Base-by-base conservation (phyloP, 2,888 invertebrate species). In the Psylliodes chrysocephalus region DNA sequence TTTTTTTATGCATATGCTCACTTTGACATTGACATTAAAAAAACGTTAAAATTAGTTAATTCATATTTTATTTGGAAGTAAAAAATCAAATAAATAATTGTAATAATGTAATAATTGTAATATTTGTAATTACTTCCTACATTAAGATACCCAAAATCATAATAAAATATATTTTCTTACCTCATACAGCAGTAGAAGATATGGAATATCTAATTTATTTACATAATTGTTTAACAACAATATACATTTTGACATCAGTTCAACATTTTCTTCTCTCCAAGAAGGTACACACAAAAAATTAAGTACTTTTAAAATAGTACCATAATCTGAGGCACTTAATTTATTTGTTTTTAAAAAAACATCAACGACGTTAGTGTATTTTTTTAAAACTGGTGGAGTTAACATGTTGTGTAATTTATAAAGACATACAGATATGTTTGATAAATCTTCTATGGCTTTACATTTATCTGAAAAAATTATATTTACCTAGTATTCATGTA, bases 341-440 rank as follows among this genome's bases (percentile, higher is more conserved):
- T 70, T 64, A 3, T 78, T 75, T 0, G 64, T 65, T 0, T 77
- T 68, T 25, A 86, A 67, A 12, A 85, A 68, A 14, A 78, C 44
- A 0, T 68, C 44, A 0, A 84, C 72, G 71, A 82, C 82, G 0
- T 56, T 33, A 68, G 81, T 83, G 67, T 82, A 86, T 7, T 66
- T 67, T 0, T 75, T 42, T 12, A 86, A 68, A 7, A 79, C 69
- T n/a, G 83, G 80, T 0, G 70, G 51, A 7, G 78, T 76, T n/a
- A 86, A 73, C 0, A 86, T 65, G 22, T 76, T 67, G 62, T 82
- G 77, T 1, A 85, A 59, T 62, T 83, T 82, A 28, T 81, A 80
- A 44, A 87, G 70, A 71, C 86, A 85, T 6, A 83, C 81, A 17
- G 85, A 84, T 17, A 86, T 69, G 17, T 84, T 70, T 22, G 82